Conservation (phyloP, 1,140 invertebrate genomes). For the Vanessa atalanta region DNA sequence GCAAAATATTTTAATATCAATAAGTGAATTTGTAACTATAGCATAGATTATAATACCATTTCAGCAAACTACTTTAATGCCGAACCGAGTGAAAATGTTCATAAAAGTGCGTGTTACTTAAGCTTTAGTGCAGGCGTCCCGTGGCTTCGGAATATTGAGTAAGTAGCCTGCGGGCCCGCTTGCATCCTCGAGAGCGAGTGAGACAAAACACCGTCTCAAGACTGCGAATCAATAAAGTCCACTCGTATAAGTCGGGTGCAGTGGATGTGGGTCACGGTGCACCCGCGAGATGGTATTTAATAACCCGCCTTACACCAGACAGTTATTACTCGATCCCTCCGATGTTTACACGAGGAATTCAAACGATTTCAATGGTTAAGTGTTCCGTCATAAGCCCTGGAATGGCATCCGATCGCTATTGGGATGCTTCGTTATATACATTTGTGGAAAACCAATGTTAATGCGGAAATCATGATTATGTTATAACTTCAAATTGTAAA, state of each 20-base stretch:
- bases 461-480: slow-evolving; percentile 7
- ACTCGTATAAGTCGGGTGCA: slow-evolving; percentile 76
- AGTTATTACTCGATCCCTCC: slow-evolving; percentile 62
- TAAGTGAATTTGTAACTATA: too few relatives aligned
- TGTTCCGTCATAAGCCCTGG: slow-evolving; percentile 30
- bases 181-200: slow-evolving; percentile 50
- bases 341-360: slow-evolving; percentile 47
- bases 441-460: slow-evolving; percentile 1
- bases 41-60: not conserved
- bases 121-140: slow-evolving; percentile 66
- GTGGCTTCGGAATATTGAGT: slow-evolving; percentile 70
- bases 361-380: slow-evolving; percentile 46
- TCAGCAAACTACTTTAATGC: not conserved
- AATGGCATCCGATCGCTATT: slow-evolving; percentile 24
- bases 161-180: slow-evolving; percentile 62
- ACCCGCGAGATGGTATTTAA: slow-evolving; percentile 71
- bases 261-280: slow-evolving; percentile 74
- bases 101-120: slow-evolving; percentile 56
- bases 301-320: slow-evolving; percentile 63
- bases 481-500: not conserved
- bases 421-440: slow-evolving; percentile 4
- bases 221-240: slow-evolving; percentile 80
- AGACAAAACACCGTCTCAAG: slow-evolving; percentile 71
- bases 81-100: slow-evolving; percentile 29
- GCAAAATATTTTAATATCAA: too few relatives aligned